phyloP scores from a whole-genome alignment of 2,113 vertebrate genomes.

The Sinocyclocheilus maitianheensis region DNA sequence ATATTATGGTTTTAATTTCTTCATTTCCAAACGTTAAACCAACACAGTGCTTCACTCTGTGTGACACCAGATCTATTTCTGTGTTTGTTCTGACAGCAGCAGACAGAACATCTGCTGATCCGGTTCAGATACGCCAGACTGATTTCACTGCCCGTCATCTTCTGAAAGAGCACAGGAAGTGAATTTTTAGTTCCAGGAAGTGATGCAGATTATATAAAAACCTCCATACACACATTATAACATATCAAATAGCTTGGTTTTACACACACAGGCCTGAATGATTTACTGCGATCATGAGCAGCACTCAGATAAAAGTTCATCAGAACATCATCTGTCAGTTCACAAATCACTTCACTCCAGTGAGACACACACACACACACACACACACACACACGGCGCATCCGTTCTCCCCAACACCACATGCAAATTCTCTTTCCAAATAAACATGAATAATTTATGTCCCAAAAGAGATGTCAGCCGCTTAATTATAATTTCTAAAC shows the following conservation, averaged over 20 bases:
- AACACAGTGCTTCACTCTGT: not conserved
- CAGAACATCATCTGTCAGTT: conserved; percentile 51
- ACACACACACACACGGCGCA: not conserved
- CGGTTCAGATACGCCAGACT: not conserved
- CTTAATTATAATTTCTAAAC: conserved; percentile 76
- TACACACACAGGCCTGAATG: not conserved
- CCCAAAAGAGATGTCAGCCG: conserved; percentile 70
- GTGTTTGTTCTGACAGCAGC: not conserved
- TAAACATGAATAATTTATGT: conserved; percentile 73
- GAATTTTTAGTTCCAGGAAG: not conserved
- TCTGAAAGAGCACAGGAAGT: not conserved
- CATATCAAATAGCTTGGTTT: not conserved
- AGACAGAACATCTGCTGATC: conserved; percentile 16
- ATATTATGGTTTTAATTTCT: too few species aligned
- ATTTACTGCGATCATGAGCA: not conserved
- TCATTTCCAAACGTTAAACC: too few species aligned
- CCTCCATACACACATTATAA: not conserved
- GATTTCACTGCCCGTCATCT: not conserved
- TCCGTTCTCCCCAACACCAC: conserved; percentile 46
- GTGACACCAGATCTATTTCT: conserved; percentile 8
- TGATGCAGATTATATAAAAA: not conserved
- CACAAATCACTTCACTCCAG: conserved; percentile 51
- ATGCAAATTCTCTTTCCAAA: conserved; percentile 67
- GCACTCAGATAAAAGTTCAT: not conserved
- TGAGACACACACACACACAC: conserved; percentile 7